Evolutionary conservation across 2,797 vertebrate species (phyloP).

Genomic region (Euthynnus affinis): DNA sequence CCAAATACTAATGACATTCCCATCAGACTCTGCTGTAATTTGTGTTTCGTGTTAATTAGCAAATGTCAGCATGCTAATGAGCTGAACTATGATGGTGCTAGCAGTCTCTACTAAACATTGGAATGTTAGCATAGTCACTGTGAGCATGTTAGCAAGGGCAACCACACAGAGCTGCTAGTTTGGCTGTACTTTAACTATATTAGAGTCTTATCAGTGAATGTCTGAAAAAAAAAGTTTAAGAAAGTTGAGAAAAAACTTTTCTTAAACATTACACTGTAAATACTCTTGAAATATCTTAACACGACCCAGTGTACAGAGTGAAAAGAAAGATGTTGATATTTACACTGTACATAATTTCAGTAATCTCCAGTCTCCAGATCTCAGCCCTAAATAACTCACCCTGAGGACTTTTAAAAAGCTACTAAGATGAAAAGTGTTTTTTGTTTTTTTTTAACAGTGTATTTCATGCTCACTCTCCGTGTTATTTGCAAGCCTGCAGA

Average conservation of each 20-base stretch:
- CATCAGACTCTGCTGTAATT: no score
- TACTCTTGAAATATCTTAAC: background rate
- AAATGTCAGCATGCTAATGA: no score
- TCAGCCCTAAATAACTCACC: conserved; percentile 16
- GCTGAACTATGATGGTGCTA: no score
- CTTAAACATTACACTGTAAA: background rate
- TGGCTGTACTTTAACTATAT: no score
- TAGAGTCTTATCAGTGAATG: background rate
- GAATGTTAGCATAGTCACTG: no score
- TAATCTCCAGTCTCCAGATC: conserved; percentile 3
- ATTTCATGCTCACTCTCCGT: conserved; percentile 27
- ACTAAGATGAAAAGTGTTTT: conserved; percentile 26
- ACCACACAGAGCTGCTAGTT: no score
- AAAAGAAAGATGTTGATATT: background rate
- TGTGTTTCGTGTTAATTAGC: no score
- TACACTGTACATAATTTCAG: conserved; percentile 9
- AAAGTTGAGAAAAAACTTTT: background rate
- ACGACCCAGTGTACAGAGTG: background rate
- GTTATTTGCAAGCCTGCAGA: conserved; percentile 52
- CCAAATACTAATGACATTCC: no score
- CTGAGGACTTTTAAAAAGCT: conserved; percentile 15
- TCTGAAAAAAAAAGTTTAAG: no score
- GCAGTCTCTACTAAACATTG: no score
- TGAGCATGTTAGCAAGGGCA: no score
- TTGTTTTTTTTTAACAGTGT: conserved; percentile 24